phyloP scores from a whole-genome alignment of 1,140 invertebrate species.

The Sitophilus oryzae region DNA sequence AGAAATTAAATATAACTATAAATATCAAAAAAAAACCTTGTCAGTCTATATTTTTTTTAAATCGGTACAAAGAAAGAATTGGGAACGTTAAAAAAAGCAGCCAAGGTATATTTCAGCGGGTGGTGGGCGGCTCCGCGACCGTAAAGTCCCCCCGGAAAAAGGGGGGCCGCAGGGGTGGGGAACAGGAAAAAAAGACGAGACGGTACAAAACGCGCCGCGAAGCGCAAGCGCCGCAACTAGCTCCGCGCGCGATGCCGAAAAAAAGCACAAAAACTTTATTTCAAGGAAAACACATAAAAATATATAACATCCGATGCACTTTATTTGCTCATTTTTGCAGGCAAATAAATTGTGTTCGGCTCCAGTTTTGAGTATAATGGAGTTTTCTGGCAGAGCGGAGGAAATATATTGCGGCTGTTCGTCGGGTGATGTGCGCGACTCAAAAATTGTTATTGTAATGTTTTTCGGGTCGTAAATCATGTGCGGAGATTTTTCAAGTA shows the following conservation, averaged over 20 bases:
- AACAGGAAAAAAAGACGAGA: conserved; percentile 23
- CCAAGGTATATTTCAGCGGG: conserved; percentile 24
- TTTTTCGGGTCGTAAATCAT: conserved; percentile 26
- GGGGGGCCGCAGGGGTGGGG: conserved; percentile 8
- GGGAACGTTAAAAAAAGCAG: conserved; percentile 11
- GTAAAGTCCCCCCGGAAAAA: background rate
- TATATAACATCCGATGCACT: conserved; percentile 43
- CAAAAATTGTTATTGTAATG: conserved; percentile 32
- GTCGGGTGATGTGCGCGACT: conserved; percentile 24
- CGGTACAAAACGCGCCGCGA: conserved; percentile 30
- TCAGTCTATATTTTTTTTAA: too few relatives aligned
- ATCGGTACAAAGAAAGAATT: conserved; percentile 9
- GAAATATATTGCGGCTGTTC: conserved; percentile 26
- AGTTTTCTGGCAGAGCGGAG: conserved; percentile 24
- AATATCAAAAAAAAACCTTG: too few relatives aligned
- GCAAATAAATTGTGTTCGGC: conserved; percentile 35
- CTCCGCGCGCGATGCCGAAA: conserved; percentile 21
- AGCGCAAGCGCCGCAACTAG: conserved; percentile 24
- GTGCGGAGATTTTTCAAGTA: conserved; percentile 8
- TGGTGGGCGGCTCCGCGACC: too few relatives aligned
- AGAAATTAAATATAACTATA: too few relatives aligned
- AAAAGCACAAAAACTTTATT: conserved; percentile 39
- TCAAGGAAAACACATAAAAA: conserved; percentile 44
- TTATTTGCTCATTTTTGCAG: conserved; percentile 40
- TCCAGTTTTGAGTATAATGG: conserved; percentile 36